Percentiles rank a stretch among this genome's conserved stretches.
These are phyloP conservation scores for Drosophila kuntzei DNA, from an alignment of 2,888 invertebrate genomes.

Conservation along the genomic window DNA sequence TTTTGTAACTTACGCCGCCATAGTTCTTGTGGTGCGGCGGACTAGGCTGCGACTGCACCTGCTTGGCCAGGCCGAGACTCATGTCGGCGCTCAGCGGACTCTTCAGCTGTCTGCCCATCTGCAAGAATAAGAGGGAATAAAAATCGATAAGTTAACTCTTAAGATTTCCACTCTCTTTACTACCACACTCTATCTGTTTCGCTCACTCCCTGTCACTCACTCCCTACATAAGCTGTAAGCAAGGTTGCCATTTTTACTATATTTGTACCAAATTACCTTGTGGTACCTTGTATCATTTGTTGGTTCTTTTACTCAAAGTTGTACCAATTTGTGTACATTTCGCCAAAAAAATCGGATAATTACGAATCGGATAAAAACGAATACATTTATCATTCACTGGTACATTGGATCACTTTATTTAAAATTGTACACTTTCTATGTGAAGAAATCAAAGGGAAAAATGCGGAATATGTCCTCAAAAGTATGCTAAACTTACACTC, in stretches of 20 bases:
- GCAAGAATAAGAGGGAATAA: background rate
- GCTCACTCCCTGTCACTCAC: background rate
- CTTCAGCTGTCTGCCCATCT: slow-evolving; percentile 85
- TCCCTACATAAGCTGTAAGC: too few relatives aligned
- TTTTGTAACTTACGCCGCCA: slow-evolving; percentile 83
- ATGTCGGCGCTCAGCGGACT: slow-evolving; percentile 85
- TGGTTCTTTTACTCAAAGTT: background rate
- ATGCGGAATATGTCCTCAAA: too few relatives aligned
- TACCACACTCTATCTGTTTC: slow-evolving; percentile 2
- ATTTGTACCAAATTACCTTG: background rate
- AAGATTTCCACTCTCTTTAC: background rate
- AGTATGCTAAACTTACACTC: too few relatives aligned
- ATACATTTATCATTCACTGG: too few relatives aligned
- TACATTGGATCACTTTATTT: too few relatives aligned
- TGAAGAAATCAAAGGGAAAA: too few relatives aligned
- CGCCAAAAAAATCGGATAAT: too few relatives aligned
- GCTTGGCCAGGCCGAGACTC: slow-evolving; percentile 85
- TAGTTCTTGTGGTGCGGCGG: slow-evolving; percentile 86
- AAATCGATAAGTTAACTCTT: background rate
- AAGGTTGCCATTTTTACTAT: background rate
- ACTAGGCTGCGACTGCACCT: slow-evolving; percentile 85
- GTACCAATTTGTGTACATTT: too few relatives aligned
- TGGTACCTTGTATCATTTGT: background rate
- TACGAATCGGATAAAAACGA: too few relatives aligned
- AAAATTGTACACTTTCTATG: too few relatives aligned